Evolutionary conservation across 2,888 invertebrate genomes (phyloP), one percentile per base, ranked within the genome.

Genomic region (Cantharis nigra): DNA sequence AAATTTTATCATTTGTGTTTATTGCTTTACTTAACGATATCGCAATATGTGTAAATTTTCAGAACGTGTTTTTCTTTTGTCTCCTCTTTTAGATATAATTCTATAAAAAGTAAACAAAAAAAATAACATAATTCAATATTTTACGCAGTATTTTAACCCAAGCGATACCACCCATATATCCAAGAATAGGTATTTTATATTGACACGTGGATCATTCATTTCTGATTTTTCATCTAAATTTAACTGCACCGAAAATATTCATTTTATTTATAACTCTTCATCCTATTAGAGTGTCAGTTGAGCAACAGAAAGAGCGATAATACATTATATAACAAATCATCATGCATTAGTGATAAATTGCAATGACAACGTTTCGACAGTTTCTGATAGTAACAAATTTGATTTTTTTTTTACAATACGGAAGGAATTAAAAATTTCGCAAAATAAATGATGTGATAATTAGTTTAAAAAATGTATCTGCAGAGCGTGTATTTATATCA

Each of bases 181-280:
- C 20, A 67, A 26, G 65, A 23, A 26, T 67, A 67, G 26, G 23
- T 64, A 13, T 18, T 18, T 18, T 20, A 67, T 13, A 65, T 23
- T 65, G 23, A 64, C 20, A 67, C 65, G 20, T 67, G 23, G 65
- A 23, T 67, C 20, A 67, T 67, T 67, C 20, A 67, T 67, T 67
- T 26, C 65, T 67, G 20, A 67, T 67, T 67, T 65, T 67, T 67
- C 65, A 23, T 67, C 65, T 67, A 65, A 65, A 65, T 23, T 65
- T 65, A 67, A 67, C 20, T 67, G 5, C 65, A 14, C 65, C 26
- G n/a, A 67, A 67, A 23, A 67, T 67, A 67, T 67, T 67, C 65
- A 13, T 23, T 67, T 64, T 67, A 67, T 67, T 67, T 67, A 67
- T 67, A 67, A 67, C 65, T 67, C 65, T 67, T 18, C 16, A 3